phyloP scores from a whole-genome alignment of 2,797 vertebrate genomes.

The Acanthis flammea region DNA sequence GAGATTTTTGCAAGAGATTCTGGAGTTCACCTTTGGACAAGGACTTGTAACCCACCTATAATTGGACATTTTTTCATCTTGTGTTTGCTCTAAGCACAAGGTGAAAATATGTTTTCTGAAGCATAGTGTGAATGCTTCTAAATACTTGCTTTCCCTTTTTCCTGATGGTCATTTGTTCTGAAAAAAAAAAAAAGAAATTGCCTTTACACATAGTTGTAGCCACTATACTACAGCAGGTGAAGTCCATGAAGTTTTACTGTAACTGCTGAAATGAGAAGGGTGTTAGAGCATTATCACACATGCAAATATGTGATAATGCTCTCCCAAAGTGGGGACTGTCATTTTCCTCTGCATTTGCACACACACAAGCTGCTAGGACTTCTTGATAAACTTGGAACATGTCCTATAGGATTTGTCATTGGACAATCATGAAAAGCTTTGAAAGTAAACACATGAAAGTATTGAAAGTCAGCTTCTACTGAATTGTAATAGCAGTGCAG shows the following conservation, averaged over 20 bases:
- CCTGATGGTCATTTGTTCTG: neutral
- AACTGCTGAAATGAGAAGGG: neutral
- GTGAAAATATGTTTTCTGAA: neutral
- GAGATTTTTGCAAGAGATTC: neutral
- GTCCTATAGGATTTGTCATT: neutral
- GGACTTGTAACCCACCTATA: fast-evolving
- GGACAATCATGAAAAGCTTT: neutral
- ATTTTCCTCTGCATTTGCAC: neutral
- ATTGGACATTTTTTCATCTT: neutral
- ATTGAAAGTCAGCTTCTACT: neutral
- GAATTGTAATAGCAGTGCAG: neutral
- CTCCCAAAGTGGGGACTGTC: neutral
- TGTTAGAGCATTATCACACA: neutral
- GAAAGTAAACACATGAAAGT: neutral
- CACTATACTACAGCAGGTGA: neutral
- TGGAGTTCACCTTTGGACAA: neutral
- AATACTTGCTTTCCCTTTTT: neutral
- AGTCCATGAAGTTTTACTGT: neutral
- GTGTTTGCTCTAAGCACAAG: neutral
- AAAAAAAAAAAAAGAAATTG: neutral
- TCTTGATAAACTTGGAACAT: neutral
- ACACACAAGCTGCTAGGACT: neutral
- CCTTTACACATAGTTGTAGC: neutral
- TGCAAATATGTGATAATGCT: neutral
- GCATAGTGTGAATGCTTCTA: neutral